phyloP scores from a whole-genome alignment of 2,797 vertebrate genomes.

The Centropyge bicolor region DNA sequence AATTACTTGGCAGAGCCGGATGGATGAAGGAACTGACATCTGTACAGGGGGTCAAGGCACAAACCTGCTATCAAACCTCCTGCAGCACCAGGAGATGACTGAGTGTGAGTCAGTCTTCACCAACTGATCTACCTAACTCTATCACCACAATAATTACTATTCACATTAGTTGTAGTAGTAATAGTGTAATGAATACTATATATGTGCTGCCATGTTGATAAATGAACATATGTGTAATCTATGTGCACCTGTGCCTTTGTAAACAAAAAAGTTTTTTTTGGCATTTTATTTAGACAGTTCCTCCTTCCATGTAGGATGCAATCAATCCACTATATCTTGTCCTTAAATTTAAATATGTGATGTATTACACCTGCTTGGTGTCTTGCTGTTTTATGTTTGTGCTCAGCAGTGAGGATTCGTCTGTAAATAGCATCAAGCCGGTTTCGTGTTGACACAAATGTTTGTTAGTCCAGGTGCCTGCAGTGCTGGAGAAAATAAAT shows the following conservation, averaged over 20 bases:
- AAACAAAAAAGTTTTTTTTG: not conserved
- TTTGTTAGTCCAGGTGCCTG: conserved; percentile 59
- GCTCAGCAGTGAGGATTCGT: conserved; percentile 4
- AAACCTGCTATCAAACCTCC: conserved; percentile 79
- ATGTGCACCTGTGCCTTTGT: not conserved
- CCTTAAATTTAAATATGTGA: conserved; percentile 20
- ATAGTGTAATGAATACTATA: not conserved
- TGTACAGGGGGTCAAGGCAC: conserved; percentile 82
- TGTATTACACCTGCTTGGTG: conserved; percentile 9
- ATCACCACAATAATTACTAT: not conserved
- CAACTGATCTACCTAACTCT: not conserved
- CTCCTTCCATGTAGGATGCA: not conserved
- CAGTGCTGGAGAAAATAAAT: conserved; percentile 52
- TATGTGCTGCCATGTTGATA: not conserved
- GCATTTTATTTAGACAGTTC: not conserved
- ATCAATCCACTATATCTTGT: conserved; percentile 47
- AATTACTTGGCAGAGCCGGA: conserved; percentile 80
- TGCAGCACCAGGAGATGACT: conserved; percentile 16
- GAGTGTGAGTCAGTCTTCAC: not conserved
- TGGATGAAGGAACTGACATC: conserved; percentile 86
- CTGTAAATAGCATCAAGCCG: conserved; percentile 8
- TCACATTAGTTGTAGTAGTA: not conserved
- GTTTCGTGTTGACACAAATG: conserved; percentile 76
- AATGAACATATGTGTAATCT: not conserved
- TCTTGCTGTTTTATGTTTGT: conserved; percentile 13